A percentile compares a stretch with the other conserved stretches of the same genome.
Conservation (phyloP, 2,113 vertebrate genomes). For the Damaliscus lunatus region DNA sequence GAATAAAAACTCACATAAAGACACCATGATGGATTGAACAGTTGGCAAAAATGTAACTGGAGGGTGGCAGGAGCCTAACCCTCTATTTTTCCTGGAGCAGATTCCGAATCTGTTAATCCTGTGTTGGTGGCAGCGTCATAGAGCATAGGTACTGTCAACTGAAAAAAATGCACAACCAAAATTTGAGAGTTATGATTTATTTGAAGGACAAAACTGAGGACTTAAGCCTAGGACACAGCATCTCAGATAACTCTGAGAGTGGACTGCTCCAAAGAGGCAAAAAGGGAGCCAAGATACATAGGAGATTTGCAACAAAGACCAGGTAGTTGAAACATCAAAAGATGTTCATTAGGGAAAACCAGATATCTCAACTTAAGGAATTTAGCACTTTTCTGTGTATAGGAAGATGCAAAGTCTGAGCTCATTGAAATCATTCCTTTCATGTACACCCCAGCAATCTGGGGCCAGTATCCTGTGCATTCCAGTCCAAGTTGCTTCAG, state of each 20-base stretch:
- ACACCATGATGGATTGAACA: background rate
- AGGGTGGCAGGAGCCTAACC: background rate
- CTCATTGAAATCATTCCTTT: background rate
- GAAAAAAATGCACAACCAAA: background rate
- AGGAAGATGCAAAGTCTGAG: background rate
- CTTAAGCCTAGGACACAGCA: background rate
- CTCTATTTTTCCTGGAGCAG: background rate
- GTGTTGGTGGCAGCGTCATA: accelerated
- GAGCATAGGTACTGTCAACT: background rate
- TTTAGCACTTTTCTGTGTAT: background rate
- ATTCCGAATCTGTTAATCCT: background rate
- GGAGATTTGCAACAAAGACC: background rate
- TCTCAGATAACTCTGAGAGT: background rate
- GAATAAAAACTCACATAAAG: background rate
- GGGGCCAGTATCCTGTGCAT: background rate
- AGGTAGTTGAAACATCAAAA: background rate
- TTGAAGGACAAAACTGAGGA: background rate
- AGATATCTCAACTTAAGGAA: background rate
- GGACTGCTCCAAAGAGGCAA: background rate
- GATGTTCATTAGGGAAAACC: background rate
- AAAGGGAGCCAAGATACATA: background rate
- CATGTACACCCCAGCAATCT: background rate
- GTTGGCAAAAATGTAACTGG: background rate
- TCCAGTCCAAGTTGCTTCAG: background rate
- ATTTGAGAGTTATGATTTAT: background rate